Percentiles rank a stretch among this genome's conserved stretches.
Evolutionary conservation across 2,888 invertebrate genomes (phyloP).

Genomic region (Melipona beecheii): DNA sequence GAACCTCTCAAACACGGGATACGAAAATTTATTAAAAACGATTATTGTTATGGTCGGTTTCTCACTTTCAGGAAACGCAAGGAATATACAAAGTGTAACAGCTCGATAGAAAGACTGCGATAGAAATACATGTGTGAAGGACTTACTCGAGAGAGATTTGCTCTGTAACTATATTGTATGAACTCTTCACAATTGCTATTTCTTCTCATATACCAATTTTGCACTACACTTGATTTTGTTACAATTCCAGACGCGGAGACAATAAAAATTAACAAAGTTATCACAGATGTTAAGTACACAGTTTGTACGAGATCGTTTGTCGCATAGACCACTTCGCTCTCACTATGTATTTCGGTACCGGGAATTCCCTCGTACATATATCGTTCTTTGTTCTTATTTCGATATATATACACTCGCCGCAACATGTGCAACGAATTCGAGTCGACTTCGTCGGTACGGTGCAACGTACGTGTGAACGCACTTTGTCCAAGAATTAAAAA

Average conservation of each 20-base stretch:
- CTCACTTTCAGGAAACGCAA: slow-evolving; percentile 3
- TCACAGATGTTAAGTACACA: slow-evolving; percentile 10
- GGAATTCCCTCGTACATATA: slow-evolving; percentile 47
- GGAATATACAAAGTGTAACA: slow-evolving; percentile 7
- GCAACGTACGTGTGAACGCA: slow-evolving; percentile 59
- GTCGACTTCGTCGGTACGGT: slow-evolving; percentile 36
- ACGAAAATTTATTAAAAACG: not conserved
- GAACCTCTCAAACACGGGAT: too few relatives aligned
- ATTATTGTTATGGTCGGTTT: not conserved
- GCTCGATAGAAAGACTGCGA: not conserved
- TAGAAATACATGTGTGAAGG: slow-evolving; percentile 48
- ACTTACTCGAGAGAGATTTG: slow-evolving; percentile 38
- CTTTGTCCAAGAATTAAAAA: slow-evolving; percentile 46
- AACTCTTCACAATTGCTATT: slow-evolving; percentile 1
- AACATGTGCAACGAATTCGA: slow-evolving; percentile 61
- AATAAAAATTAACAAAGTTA: slow-evolving; percentile 24
- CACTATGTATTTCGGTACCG: slow-evolving; percentile 53
- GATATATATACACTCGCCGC: not conserved
- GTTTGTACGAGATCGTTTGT: slow-evolving; percentile 32
- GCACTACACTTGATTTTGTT: not conserved
- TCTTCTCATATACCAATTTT: slow-evolving; percentile 6
- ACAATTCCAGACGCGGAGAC: not conserved
- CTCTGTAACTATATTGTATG: slow-evolving; percentile 5
- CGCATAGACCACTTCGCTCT: slow-evolving; percentile 10
- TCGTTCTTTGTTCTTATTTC: slow-evolving; percentile 58